These are phyloP conservation scores for Paradoxurus hermaphroditus DNA, from an alignment of 2,113 vertebrate genomes.

Conservation along the genomic window DNA sequence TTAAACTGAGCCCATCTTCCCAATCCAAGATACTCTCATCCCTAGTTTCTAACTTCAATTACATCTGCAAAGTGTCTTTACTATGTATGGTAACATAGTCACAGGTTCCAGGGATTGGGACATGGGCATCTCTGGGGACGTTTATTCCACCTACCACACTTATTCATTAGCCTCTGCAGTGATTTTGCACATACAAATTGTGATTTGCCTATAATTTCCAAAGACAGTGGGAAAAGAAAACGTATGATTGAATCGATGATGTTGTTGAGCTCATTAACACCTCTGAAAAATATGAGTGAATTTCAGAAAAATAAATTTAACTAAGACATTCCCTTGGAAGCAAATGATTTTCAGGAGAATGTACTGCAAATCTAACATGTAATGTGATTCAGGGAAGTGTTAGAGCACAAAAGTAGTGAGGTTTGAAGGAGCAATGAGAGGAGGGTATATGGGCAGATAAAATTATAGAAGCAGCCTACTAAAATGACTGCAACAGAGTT, in stretches of 20 bases:
- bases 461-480: neutral
- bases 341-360: neutral
- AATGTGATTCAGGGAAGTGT: neutral
- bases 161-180: neutral
- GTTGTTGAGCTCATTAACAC: neutral
- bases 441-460: neutral
- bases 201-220: neutral
- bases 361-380: neutral
- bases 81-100: neutral
- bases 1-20: neutral
- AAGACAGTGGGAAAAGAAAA: neutral
- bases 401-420: neutral
- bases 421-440: neutral
- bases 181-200: neutral
- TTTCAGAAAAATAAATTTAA: constrained; percentile 25
- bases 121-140: neutral
- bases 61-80: neutral
- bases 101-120: neutral
- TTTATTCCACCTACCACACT: neutral
- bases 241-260: neutral
- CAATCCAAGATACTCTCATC: neutral
- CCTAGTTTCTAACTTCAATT: neutral
- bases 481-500: neutral
- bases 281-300: neutral
- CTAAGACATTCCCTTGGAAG: neutral